Conservation (phyloP, 1,140 invertebrate genomes). For the Aporrectodea caliginosa region DNA sequence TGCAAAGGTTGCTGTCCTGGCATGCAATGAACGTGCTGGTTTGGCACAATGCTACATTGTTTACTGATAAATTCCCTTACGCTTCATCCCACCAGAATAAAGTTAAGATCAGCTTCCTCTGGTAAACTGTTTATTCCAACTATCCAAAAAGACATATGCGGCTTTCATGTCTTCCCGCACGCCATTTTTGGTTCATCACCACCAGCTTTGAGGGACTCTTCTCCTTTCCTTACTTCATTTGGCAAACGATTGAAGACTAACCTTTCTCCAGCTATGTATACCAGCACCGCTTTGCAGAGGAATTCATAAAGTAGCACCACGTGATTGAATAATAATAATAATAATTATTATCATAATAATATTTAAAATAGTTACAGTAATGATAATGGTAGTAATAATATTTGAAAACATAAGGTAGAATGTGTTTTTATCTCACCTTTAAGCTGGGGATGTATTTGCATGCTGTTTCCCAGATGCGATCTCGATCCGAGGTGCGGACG, state of each 20-base stretch:
- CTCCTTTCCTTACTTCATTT: no score
- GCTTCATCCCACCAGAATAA: no score
- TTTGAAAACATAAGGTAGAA: neutral
- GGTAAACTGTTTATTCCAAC: no score
- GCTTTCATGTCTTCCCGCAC: no score
- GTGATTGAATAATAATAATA: neutral
- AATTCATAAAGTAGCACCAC: neutral
- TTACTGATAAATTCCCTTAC: no score
- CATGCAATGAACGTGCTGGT: no score
- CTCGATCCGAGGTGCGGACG: conserved; percentile 68
- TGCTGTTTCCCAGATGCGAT: conserved; percentile 71
- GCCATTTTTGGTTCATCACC: no score
- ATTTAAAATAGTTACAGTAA: neutral
- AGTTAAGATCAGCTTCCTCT: no score
- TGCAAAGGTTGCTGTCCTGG: no score
- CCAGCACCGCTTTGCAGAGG: neutral
- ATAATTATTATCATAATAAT: neutral
- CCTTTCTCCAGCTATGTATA: neutral
- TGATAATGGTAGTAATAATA: neutral
- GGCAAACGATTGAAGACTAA: neutral
- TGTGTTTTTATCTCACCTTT: conserved; percentile 43
- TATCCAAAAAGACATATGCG: no score
- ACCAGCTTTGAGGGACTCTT: no score
- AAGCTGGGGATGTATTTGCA: conserved; percentile 68
- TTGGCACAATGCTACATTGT: no score